A percentile compares a stretch with the other conserved stretches of the same genome.
Conservation (phyloP, 2,888 invertebrate genomes). For the Scaptomyza flava region DNA sequence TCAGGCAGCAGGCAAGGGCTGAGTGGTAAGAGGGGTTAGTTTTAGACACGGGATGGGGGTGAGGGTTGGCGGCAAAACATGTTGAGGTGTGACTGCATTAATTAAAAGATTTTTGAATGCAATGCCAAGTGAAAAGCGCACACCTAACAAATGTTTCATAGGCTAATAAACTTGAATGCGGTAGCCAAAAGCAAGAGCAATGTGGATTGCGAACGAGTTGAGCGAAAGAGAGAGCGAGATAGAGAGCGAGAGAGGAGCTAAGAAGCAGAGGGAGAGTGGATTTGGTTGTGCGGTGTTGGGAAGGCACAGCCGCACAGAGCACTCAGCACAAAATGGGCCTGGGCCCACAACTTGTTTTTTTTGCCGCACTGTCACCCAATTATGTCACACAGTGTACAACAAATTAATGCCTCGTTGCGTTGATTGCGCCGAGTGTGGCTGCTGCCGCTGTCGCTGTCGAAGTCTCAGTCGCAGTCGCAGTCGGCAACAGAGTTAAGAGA, state of each 20-base stretch:
- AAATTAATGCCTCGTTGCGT: slow-evolving; percentile 82
- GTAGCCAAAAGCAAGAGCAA: slow-evolving; percentile 44
- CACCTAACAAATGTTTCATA: slow-evolving; percentile 79
- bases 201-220: slow-evolving; percentile 13
- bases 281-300: background rate
- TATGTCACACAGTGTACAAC: slow-evolving; percentile 81
- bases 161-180: slow-evolving; percentile 80
- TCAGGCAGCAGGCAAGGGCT: background rate
- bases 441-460: slow-evolving; percentile 20
- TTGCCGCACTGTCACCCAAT: slow-evolving; percentile 80
- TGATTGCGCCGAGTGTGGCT: slow-evolving; percentile 72
- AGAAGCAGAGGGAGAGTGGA: background rate
- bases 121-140: slow-evolving; percentile 71
- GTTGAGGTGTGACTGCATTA: slow-evolving; percentile 66
- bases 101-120: slow-evolving; percentile 75
- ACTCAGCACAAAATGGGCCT: slow-evolving; percentile 45
- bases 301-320: slow-evolving; percentile 12
- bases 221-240: background rate
- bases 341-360: slow-evolving; percentile 59
- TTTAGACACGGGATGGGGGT: background rate
- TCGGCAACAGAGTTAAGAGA: slow-evolving; percentile 22
- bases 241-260: background rate
- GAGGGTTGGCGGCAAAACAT: background rate
- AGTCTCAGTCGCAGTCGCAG: slow-evolving; percentile 16
- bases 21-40: background rate